Evolutionary conservation across 2,113 vertebrate genomes (phyloP), one percentile per base, ranked within the genome.

Genomic region (Onychorhynchus coronatus): DNA sequence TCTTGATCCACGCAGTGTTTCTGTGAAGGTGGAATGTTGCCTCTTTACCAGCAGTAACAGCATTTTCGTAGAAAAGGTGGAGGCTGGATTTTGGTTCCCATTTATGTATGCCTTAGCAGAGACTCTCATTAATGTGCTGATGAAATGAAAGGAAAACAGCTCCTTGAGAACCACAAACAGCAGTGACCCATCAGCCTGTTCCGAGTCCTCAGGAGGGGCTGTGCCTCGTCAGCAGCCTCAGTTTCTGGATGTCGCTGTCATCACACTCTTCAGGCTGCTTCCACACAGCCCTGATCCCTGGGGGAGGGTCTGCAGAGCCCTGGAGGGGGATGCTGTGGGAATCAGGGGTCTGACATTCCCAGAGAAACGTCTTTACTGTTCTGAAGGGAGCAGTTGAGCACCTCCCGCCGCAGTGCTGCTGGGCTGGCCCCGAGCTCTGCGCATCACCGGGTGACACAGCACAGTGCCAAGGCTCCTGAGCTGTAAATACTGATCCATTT

Each of bases 241-340:
- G 1, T 3, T 22, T 8, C 52, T 14, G 61, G 65, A 8, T 6
- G 33, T 10, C 46, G 77, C 65, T 68, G 65, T 12, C 25, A 2
- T 4, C 8, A 3, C 42, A 12, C 0, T 0, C 59, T 37, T 15
- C 1, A 14, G 70, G 63, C n/a, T 52, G 19, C 58, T 52, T 37
- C 62, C 0, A 0, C 46, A 46, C 46, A 39, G 61, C 46, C 2
- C 3, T 0, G 1, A n/a, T 24, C 44, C n/a, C 35, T 22, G 22
- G 24, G 0, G 37, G 41, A 61, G 12, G 18, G 28, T 12, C 66
- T 13, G 5, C 30, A 12, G 18, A 42, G 12, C 61, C 44, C 68
- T 42, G 55, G 17, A 59, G 33, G 39, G 46, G 25, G 65, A 53
- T 15, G 11, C n/a, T 53, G 24, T 27, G 12, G 33, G 25, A 30